A percentile compares a stretch with the other conserved stretches of the same genome.
phyloP scores from a whole-genome alignment of 2,113 vertebrate species.

The Toxostoma redivivum region DNA sequence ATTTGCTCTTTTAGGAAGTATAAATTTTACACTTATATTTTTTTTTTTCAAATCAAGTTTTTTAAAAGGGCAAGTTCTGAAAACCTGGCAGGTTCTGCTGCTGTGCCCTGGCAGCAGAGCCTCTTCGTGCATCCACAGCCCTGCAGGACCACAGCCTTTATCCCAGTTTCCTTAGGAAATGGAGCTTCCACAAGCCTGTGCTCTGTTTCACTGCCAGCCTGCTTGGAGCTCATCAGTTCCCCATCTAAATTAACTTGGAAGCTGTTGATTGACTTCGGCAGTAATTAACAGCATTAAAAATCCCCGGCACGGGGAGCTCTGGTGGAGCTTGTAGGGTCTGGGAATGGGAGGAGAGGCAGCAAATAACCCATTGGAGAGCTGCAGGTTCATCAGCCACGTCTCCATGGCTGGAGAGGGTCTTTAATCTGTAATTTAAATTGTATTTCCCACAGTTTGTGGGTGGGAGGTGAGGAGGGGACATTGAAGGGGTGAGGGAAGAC shows the following conservation, averaged over 20 bases:
- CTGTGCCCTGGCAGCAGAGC: not conserved
- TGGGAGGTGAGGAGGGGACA: not conserved
- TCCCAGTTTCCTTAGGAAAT: not conserved
- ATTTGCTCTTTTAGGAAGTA: not conserved
- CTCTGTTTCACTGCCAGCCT: not conserved
- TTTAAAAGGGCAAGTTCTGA: not conserved
- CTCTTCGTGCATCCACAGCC: not conserved
- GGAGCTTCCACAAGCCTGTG: not conserved
- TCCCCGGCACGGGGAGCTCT: not conserved
- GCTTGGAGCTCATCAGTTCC: not conserved
- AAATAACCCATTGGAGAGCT: not conserved
- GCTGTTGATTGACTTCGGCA: not conserved
- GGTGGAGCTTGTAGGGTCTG: not conserved
- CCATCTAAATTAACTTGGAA: slow-evolving; percentile 1
- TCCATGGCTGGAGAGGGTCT: not conserved
- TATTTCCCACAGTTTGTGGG: not conserved
- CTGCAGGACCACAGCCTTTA: not conserved
- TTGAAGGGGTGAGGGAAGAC: not conserved
- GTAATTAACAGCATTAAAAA: not conserved
- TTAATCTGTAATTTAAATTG: not conserved
- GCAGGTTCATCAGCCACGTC: accelerated
- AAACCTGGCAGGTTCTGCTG: not conserved
- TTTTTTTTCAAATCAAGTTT: not conserved
- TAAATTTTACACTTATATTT: not conserved
- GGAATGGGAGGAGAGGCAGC: not conserved